Conservation (phyloP, 2,113 vertebrate genomes). For the human (Homo sapiens) region GRCh38 chr7:13930001-13930500, state of each 20-base stretch:
- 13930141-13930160: neutral
- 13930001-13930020: neutral
- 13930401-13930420: too few relatives aligned
- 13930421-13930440: too few relatives aligned
- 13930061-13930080: neutral
- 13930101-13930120: neutral
- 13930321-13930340: too few relatives aligned
- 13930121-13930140: neutral
- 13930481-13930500: too few relatives aligned
- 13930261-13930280: neutral
- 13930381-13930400: too few relatives aligned
- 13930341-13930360: too few relatives aligned
- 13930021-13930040: neutral
- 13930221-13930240: neutral
- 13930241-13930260: neutral
- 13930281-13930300: neutral
- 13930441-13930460: too few relatives aligned
- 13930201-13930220: neutral
- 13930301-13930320: neutral
- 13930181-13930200: neutral
- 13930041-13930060: neutral
- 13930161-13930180: conserved; percentile 25
- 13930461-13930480: too few relatives aligned
- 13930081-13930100: neutral
- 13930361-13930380: too few relatives aligned